Evolutionary conservation across 2,113 vertebrate genomes (phyloP), one percentile per base, ranked within the genome.

Genomic region (Gorsachius goisagi): DNA sequence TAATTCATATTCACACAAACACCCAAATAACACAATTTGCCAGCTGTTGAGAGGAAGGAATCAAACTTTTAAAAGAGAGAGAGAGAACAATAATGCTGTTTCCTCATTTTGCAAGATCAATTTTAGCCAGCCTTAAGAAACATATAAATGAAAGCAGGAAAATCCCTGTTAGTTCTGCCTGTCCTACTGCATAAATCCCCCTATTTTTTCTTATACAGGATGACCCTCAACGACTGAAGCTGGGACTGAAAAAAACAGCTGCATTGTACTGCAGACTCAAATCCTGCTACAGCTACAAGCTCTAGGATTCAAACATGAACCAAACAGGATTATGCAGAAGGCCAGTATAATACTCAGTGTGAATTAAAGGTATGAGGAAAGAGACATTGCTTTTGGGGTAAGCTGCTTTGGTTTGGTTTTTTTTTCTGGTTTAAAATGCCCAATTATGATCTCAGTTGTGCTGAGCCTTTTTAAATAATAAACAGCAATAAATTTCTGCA

Each of bases 231-330:
- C 0, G 47, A 82, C 93, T 92, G 91, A 95, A 96, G 93, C 97
- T 85, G 73, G 72, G 71, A 50, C 95, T 96, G 91, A 93, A 68
- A 94, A 94, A 97, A 97, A 98, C 82, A 97, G 95, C 98, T 98
- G 98, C 98, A 98, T 96, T 98, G 90, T 95, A 91, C 98, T 98
- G 98, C 98, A 98, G 97, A 94, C 85, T 96, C 66, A 76, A 88
- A 95, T 69, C 84, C 76, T 97, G 88, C 93, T 95, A 95, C 89
- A 97, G 97, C 76, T 92, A 53, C 75, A 67, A 72, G 78, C 93
- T 75, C 95, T 68, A 81, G 71, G 84, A 97, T 89, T 96, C 94
- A 93, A 94, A 94, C 55, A 22, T 53, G 88, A 97, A 95, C 71
- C 64, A 80, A 87, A 90, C 63, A 84, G 52, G 92, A 96, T 97